Evolutionary conservation across 2,797 vertebrate species (phyloP).

Genomic region (Serranus cabrilla): DNA sequence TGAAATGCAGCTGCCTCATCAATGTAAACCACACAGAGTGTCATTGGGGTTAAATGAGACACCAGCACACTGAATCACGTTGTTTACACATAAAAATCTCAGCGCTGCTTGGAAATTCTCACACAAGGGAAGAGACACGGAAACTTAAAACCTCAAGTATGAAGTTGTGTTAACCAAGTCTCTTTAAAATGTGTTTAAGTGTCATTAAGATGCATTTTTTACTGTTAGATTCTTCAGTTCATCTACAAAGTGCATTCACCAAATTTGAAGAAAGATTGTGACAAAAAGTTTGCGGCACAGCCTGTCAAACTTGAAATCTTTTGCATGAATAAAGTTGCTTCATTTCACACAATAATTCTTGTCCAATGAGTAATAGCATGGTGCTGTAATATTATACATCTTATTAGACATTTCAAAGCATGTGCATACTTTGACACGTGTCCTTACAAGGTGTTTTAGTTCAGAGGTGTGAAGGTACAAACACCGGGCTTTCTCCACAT

Average conservation of each 20-base stretch:
- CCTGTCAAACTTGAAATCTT: no score
- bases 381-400: neutral
- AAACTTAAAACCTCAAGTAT: no score
- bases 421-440: neutral
- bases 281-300: no score
- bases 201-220: neutral
- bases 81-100: conserved; percentile 6
- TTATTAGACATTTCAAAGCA: no score
- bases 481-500: neutral
- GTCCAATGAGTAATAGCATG: neutral
- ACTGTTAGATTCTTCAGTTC: no score
- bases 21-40: neutral
- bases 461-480: conserved; percentile 28
- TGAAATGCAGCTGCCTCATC: neutral
- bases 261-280: no score
- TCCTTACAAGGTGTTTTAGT: neutral
- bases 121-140: neutral
- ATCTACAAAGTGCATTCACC: no score
- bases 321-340: no score
- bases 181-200: neutral
- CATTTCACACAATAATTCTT: no score
- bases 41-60: neutral
- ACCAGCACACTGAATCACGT: neutral
- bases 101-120: conserved; percentile 16
- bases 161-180: neutral